phyloP scores from a whole-genome alignment of 2,113 vertebrate genomes.

The Vulpes ferrilata region DNA sequence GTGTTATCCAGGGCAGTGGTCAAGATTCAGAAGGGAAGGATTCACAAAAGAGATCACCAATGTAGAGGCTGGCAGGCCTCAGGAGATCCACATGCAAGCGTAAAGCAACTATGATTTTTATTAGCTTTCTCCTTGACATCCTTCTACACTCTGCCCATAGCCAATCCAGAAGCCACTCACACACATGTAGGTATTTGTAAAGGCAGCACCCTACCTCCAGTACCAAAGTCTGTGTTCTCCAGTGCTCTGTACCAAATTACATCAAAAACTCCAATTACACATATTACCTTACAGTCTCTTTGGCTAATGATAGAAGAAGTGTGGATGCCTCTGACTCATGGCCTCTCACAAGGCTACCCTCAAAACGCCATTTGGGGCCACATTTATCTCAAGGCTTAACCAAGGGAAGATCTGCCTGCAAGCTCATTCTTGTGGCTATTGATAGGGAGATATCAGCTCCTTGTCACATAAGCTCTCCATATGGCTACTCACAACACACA shows the following conservation, averaged over 20 bases:
- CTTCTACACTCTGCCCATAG: neutral
- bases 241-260: neutral
- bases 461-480: neutral
- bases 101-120: neutral
- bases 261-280: neutral
- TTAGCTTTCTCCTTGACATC: neutral
- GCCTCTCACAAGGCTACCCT: neutral
- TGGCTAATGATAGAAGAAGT: neutral
- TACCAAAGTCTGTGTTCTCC: neutral
- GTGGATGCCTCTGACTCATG: neutral
- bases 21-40: neutral
- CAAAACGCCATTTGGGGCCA: neutral
- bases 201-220: neutral
- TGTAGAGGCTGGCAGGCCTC: fast-evolving
- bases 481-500: neutral
- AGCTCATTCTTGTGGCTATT: neutral
- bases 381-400: neutral
- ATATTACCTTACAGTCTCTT: neutral
- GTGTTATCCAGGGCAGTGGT: fast-evolving
- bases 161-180: neutral
- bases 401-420: neutral
- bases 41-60: neutral
- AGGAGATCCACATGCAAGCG: neutral
- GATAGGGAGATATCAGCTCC: neutral
- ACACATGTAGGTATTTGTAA: neutral